Percentiles rank a stretch among this genome's conserved stretches.
Evolutionary conservation across 2,797 vertebrate genomes (phyloP).

Genomic region (Hipposideros larvatus): DNA sequence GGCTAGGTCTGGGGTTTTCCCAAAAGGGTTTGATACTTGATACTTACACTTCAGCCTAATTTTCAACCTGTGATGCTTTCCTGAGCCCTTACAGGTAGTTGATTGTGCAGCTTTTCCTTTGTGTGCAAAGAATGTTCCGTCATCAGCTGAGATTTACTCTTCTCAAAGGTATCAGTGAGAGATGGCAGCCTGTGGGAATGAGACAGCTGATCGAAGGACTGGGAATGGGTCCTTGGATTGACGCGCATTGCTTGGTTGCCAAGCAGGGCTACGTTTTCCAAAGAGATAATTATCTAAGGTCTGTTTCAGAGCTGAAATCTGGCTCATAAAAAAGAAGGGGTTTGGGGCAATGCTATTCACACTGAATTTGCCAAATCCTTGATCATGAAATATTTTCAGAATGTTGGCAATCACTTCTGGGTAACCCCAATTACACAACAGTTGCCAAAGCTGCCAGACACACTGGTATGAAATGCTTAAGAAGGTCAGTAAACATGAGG

Average conservation of each 20-base stretch:
- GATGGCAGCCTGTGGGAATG: conserved; percentile 1
- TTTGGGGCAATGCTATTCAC: conserved; percentile 52
- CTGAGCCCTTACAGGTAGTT: conserved; percentile 43
- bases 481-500: conserved; percentile 50
- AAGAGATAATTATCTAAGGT: conserved; percentile 62
- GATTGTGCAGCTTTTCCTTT: conserved; percentile 57
- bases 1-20: conserved; percentile 68
- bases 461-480: conserved; percentile 53
- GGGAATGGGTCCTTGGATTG: conserved; percentile 28
- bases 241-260: conserved; percentile 44
- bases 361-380: conserved; percentile 55
- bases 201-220: not conserved
- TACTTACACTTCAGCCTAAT: conserved; percentile 54
- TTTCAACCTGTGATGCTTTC: conserved; percentile 57
- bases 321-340: conserved; percentile 45
- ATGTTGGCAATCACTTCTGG: conserved; percentile 72
- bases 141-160: conserved; percentile 54
- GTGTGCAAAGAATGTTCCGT: conserved; percentile 18
- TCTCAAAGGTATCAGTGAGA: conserved; percentile 50
- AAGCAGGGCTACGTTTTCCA: conserved; percentile 59
- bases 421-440: conserved; percentile 71
- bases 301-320: conserved; percentile 63
- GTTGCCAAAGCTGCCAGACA: conserved; percentile 50
- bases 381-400: conserved; percentile 73
- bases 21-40: conserved; percentile 69